phyloP scores from a whole-genome alignment of 92 coral and sea anemone species.

The Siderastrea radians region DNA sequence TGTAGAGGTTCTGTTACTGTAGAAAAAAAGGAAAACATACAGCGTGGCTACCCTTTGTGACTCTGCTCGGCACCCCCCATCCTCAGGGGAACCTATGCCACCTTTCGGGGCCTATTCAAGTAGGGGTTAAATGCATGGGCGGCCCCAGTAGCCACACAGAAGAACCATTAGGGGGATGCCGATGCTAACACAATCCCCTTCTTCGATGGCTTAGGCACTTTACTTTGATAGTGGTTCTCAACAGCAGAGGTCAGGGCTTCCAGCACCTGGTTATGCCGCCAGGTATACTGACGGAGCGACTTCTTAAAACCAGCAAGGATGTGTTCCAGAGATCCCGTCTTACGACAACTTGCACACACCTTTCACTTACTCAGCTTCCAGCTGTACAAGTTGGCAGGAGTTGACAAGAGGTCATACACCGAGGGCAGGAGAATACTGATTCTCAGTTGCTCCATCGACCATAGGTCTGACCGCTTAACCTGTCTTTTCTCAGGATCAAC shows the following conservation, averaged over 20 bases:
- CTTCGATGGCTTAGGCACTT: background rate
- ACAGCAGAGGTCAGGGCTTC: background rate
- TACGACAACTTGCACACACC: background rate
- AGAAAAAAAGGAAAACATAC: too few species aligned
- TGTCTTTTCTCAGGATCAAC: background rate
- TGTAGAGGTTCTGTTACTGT: too few species aligned
- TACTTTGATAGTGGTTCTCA: background rate
- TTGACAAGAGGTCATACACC: too few species aligned
- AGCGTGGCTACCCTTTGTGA: too few species aligned
- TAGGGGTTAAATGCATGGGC: too few species aligned
- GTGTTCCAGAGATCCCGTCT: background rate
- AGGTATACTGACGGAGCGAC: background rate
- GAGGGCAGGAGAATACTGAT: background rate
- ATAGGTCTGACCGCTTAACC: background rate
- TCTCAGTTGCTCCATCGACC: background rate
- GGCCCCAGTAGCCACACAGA: too few species aligned
- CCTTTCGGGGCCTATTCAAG: too few species aligned
- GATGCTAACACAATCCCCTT: background rate
- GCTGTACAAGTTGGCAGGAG: too few species aligned
- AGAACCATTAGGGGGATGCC: too few species aligned
- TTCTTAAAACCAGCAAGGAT: background rate
- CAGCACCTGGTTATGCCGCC: background rate
- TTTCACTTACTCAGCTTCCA: too few species aligned
- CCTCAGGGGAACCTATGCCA: too few species aligned
- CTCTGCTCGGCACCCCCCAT: too few species aligned